Evolutionary conservation across 2,113 vertebrate genomes (phyloP).

Genomic region (Monopterus albus): DNA sequence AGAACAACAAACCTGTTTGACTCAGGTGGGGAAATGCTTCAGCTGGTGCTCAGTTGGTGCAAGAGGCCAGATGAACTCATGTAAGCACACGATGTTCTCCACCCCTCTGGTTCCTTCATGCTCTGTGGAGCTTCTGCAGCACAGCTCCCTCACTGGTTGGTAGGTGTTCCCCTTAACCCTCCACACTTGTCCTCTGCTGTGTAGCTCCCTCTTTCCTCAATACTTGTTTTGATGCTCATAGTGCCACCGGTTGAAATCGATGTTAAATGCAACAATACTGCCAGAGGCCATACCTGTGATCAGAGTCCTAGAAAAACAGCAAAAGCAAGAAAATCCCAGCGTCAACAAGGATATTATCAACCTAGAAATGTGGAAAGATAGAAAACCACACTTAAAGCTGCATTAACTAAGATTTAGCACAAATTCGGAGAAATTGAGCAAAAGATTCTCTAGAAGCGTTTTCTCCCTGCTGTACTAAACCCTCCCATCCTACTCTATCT

Average conservation of each 20-base stretch:
- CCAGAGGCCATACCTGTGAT: constrained; percentile 99
- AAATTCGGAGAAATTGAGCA: too few relatives aligned
- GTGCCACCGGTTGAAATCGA: constrained; percentile 99
- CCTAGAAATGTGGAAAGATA: not conserved
- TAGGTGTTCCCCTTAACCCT: not conserved
- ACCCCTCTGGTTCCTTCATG: not conserved
- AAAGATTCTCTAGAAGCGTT: too few relatives aligned
- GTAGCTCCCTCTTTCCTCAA: constrained; percentile 72
- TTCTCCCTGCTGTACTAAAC: too few relatives aligned
- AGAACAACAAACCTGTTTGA: constrained; percentile 21
- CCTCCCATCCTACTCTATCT: too few relatives aligned
- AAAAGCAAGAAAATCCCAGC: not conserved
- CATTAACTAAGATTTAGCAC: too few relatives aligned
- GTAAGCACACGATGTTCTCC: constrained; percentile 4
- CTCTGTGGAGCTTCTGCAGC: constrained; percentile 18
- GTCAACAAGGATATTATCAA: not conserved
- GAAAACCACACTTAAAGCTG: too few relatives aligned
- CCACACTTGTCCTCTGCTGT: not conserved
- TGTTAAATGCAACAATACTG: constrained; percentile 98
- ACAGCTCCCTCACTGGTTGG: constrained; percentile 1
- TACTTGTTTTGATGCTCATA: constrained; percentile 98
- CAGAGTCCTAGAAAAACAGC: constrained; percentile 87
- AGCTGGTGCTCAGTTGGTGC: constrained; percentile 84
- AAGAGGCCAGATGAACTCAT: constrained; percentile 25
- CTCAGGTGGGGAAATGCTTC: constrained; percentile 48